Evolutionary conservation across 2,113 vertebrate species (phyloP).

Genomic region (Pterocles gutturalis): DNA sequence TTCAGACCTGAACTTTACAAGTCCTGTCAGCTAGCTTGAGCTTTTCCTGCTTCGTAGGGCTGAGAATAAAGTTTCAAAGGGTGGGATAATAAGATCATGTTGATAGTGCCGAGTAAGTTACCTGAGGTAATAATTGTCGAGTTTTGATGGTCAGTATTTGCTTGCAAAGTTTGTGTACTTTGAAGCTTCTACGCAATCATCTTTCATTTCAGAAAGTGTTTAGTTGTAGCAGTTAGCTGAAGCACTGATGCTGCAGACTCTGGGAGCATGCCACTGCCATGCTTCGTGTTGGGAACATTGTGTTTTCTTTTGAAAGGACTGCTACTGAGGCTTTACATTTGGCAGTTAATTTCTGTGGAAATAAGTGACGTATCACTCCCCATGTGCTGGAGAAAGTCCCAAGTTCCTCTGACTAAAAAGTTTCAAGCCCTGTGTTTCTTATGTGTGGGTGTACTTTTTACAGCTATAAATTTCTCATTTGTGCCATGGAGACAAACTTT

Average conservation of each 20-base stretch:
- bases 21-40: neutral
- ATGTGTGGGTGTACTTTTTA: conserved; percentile 16
- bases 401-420: conserved; percentile 19
- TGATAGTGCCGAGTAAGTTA: neutral
- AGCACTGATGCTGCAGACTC: neutral
- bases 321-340: conserved; percentile 24
- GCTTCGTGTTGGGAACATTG: neutral
- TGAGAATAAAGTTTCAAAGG: neutral
- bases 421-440: conserved; percentile 5
- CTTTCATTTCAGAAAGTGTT: neutral
- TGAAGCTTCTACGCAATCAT: neutral
- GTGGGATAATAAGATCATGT: neutral
- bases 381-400: conserved; percentile 6
- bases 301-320: neutral
- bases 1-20: neutral
- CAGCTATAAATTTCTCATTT: neutral
- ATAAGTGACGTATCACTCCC: neutral
- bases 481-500: neutral
- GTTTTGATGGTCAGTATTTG: neutral
- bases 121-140: neutral
- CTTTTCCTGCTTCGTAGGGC: neutral
- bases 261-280: neutral
- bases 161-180: neutral
- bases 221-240: neutral
- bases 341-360: conserved; percentile 35